These are phyloP conservation scores for Pocillopora damicornis DNA, from an alignment of 64 coral and sea anemone genomes.

Conservation along the genomic window DNA sequence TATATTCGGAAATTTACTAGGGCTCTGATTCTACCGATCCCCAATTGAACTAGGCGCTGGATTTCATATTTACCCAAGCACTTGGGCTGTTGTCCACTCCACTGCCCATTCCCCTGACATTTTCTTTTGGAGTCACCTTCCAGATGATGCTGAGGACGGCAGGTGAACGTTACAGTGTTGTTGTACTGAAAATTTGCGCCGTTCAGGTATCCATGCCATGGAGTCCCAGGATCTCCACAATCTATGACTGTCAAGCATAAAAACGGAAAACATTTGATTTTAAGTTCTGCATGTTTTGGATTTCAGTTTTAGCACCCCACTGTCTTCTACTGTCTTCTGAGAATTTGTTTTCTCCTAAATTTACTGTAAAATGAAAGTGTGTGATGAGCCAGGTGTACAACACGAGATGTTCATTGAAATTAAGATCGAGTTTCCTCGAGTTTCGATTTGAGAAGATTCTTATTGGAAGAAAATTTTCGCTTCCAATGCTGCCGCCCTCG, in stretches of 20 bases:
- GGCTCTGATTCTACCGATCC: no score
- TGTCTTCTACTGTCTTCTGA: background rate
- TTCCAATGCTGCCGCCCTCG: no score
- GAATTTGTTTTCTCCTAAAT: no score
- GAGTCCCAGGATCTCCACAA: constrained; percentile 83
- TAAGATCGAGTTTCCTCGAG: no score
- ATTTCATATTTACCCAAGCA: constrained; percentile 58
- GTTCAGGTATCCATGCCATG: constrained; percentile 67
- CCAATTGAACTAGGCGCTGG: no score
- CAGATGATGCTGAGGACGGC: constrained; percentile 70
- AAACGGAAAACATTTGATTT: background rate
- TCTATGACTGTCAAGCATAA: constrained; percentile 43
- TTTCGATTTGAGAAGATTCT: no score
- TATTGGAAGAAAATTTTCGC: no score
- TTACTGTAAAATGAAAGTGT: no score
- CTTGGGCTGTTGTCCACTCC: constrained; percentile 70
- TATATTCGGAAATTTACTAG: no score
- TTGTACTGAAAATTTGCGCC: constrained; percentile 60
- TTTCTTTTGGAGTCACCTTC: constrained; percentile 59
- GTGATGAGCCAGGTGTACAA: no score
- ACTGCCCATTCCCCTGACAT: constrained; percentile 62
- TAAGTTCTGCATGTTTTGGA: background rate
- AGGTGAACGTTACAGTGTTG: constrained; percentile 46
- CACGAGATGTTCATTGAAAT: no score
- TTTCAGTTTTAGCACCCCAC: background rate